Percentiles rank a stretch among this genome's conserved stretches.
Conservation (phyloP, 2,797 vertebrate species). For the Labeo calbasu region DNA sequence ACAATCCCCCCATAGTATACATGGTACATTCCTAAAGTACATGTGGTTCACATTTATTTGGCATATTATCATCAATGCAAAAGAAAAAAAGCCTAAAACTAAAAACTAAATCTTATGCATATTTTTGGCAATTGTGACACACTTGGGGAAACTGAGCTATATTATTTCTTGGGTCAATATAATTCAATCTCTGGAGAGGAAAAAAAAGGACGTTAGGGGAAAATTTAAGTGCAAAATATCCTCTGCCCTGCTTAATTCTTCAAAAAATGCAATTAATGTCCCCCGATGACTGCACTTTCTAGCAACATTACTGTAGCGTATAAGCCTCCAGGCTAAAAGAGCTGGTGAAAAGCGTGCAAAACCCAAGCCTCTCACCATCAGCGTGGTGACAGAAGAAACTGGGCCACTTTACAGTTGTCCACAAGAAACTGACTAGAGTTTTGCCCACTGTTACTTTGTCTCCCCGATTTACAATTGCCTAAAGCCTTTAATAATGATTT, state of each 20-base stretch:
- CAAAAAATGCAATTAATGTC: constrained; percentile 45
- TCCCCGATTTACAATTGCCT: constrained; percentile 67
- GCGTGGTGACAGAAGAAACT: constrained; percentile 31
- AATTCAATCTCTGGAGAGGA: constrained; percentile 36
- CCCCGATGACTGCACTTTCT: constrained; percentile 36
- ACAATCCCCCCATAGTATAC: neutral
- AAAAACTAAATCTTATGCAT: constrained; percentile 8
- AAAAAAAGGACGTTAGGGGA: constrained; percentile 28
- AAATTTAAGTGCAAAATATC: constrained; percentile 44
- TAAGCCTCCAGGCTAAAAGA: constrained; percentile 37
- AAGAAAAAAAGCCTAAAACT: neutral
- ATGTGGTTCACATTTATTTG: constrained; percentile 39
- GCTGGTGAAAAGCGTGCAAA: constrained; percentile 1
- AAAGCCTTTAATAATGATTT: constrained; percentile 67
- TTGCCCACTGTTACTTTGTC: constrained; percentile 70
- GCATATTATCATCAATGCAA: constrained; percentile 25
- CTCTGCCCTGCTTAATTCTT: constrained; percentile 40
- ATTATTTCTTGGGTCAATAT: constrained; percentile 43
- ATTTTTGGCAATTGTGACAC: constrained; percentile 43
- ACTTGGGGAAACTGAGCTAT: constrained; percentile 17
- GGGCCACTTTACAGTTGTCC: constrained; percentile 53
- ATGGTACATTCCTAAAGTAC: constrained; percentile 13
- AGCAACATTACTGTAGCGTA: constrained; percentile 36
- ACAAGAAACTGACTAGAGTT: constrained; percentile 44
- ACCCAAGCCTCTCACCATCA: constrained; percentile 39